A percentile compares a stretch with the other conserved stretches of the same genome.
These are phyloP conservation scores for Automeris io DNA, from an alignment of 2,888 invertebrate species.

Conservation along the genomic window DNA sequence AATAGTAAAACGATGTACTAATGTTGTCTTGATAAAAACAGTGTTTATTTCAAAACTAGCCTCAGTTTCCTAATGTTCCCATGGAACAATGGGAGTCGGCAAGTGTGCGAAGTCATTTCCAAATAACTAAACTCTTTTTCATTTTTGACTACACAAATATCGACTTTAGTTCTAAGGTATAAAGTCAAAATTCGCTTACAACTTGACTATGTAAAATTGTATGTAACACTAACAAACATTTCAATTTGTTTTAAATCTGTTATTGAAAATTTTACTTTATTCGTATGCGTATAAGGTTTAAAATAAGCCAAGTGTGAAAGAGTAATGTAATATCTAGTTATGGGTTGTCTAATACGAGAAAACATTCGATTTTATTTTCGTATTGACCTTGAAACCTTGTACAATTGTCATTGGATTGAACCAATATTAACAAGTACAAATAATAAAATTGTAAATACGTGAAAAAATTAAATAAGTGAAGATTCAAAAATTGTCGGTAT, in stretches of 20 bases:
- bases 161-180: neutral
- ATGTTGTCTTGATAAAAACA: no score
- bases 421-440: no score
- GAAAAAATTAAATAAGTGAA: no score
- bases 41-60: neutral
- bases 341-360: neutral
- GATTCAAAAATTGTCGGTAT: no score
- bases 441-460: no score
- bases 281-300: neutral
- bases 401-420: no score
- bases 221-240: neutral
- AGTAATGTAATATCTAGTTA: neutral
- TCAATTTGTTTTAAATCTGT: neutral
- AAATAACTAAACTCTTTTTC: slow-evolving; percentile 7
- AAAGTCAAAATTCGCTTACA: no score
- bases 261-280: neutral
- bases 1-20: no score
- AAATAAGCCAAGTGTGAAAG: neutral
- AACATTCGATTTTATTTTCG: neutral
- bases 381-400: slow-evolving; percentile 1
- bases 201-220: neutral
- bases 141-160: neutral
- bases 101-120: slow-evolving; percentile 19
- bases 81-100: slow-evolving; percentile 19
- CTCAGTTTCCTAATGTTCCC: slow-evolving; percentile 21